Evolutionary conservation across 2,888 invertebrate species (phyloP).

Genomic region (Hipparchia semele): DNA sequence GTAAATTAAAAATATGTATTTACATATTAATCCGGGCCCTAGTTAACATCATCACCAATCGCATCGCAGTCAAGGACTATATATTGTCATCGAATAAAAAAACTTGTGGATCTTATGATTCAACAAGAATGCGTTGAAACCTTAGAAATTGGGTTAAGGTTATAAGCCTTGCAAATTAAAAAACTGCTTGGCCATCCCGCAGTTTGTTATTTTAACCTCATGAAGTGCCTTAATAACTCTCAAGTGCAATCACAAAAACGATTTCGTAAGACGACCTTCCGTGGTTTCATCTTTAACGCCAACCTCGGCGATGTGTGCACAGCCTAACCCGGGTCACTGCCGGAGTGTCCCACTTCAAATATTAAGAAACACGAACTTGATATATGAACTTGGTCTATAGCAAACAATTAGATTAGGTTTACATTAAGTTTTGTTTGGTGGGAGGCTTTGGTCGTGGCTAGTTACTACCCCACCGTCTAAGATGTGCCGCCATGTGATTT

Average conservation of each 20-base stretch:
- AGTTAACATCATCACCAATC: too few relatives aligned
- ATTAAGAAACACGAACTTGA: slow-evolving; percentile 30
- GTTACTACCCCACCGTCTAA: too few relatives aligned
- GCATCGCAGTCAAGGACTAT: too few relatives aligned
- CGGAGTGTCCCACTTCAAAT: slow-evolving; percentile 23
- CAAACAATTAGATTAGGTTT: slow-evolving; percentile 12
- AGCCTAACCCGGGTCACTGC: slow-evolving; percentile 29
- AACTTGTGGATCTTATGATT: too few relatives aligned
- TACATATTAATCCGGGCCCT: too few relatives aligned
- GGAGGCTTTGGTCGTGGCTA: too few relatives aligned
- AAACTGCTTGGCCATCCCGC: background rate
- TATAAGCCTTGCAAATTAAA: background rate
- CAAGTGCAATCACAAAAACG: slow-evolving; percentile 31
- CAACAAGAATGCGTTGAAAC: too few relatives aligned
- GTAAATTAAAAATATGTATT: too few relatives aligned
- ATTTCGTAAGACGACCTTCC: slow-evolving; percentile 41
- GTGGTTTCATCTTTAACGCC: slow-evolving; percentile 29
- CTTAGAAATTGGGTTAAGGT: too few relatives aligned
- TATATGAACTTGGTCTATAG: slow-evolving; percentile 29
- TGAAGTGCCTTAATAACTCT: slow-evolving; percentile 20
- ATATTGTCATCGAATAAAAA: too few relatives aligned
- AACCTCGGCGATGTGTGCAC: slow-evolving; percentile 33
- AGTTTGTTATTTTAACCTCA: slow-evolving; percentile 18
- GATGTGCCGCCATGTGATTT: too few relatives aligned
- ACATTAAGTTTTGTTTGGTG: background rate